Percentiles rank a stretch among this genome's conserved stretches.
Evolutionary conservation across 2,113 vertebrate genomes (phyloP).

Genomic region (Trogon melanurus): DNA sequence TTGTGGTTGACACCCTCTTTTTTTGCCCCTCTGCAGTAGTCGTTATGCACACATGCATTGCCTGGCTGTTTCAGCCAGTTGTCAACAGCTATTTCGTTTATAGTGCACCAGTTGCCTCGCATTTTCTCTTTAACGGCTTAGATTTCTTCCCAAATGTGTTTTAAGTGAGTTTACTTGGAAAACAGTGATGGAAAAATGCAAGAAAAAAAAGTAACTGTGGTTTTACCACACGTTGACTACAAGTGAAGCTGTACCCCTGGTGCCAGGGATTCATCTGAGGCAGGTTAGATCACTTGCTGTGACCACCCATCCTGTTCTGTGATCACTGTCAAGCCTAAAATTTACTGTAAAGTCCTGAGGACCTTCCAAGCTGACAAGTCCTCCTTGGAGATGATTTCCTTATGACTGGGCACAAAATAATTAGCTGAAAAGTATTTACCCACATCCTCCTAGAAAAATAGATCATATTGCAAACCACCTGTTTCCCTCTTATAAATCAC

Average conservation of each 20-base stretch:
- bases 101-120: not conserved
- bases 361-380: not conserved
- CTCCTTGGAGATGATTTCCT: not conserved
- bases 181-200: not conserved
- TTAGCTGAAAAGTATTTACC: constrained; percentile 43
- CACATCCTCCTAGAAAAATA: constrained; percentile 13
- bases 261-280: not conserved
- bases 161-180: not conserved
- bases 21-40: not conserved
- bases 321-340: not conserved
- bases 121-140: not conserved
- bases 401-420: constrained; percentile 7
- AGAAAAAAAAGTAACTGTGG: not conserved
- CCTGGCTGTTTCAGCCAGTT: not conserved
- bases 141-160: not conserved
- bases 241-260: not conserved
- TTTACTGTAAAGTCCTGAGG: not conserved
- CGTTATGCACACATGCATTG: not conserved
- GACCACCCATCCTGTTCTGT: not conserved
- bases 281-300: not conserved
- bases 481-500: not conserved
- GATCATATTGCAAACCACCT: constrained; percentile 51
- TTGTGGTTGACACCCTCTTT: not conserved
- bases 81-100: not conserved
- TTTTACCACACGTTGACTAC: not conserved